Conservation (phyloP, 2,797 vertebrate species). For the Neostethus bicornis region DNA sequence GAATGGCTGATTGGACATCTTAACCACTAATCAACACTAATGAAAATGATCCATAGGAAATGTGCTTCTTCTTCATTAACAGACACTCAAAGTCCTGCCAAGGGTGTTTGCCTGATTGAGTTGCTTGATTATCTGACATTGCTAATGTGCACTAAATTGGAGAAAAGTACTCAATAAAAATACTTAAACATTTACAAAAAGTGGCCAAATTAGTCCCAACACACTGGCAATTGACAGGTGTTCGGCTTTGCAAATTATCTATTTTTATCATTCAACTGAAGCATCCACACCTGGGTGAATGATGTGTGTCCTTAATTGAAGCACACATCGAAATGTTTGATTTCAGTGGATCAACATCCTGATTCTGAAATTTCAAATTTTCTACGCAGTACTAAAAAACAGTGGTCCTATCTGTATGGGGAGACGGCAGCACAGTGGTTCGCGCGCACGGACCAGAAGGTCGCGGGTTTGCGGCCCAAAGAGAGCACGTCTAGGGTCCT, state of each 20-base stretch:
- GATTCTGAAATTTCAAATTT: too few relatives aligned
- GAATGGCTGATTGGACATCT: constrained; percentile 21
- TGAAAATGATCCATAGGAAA: constrained; percentile 13
- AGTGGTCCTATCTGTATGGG: too few relatives aligned
- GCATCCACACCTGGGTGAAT: too few relatives aligned
- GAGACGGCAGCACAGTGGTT: too few relatives aligned
- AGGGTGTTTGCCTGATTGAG: constrained; percentile 19
- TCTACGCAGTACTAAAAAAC: too few relatives aligned
- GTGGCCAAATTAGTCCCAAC: background rate
- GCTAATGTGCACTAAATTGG: background rate
- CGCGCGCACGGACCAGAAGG: too few relatives aligned
- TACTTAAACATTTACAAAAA: background rate
- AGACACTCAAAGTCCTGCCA: background rate
- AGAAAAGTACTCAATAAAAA: background rate
- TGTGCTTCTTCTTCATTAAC: constrained; percentile 13
- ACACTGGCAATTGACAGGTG: background rate
- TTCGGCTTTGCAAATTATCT: background rate
- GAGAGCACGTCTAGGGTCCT: too few relatives aligned
- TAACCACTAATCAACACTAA: constrained; percentile 32
- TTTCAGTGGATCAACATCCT: too few relatives aligned
- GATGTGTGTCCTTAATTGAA: too few relatives aligned
- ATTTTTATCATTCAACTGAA: too few relatives aligned
- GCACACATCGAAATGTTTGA: too few relatives aligned
- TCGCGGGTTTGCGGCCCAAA: too few relatives aligned
- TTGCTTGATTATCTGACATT: constrained; percentile 21